Evolutionary conservation across 2,113 vertebrate species (phyloP).

Genomic region (Cyanocitta stelleri): DNA sequence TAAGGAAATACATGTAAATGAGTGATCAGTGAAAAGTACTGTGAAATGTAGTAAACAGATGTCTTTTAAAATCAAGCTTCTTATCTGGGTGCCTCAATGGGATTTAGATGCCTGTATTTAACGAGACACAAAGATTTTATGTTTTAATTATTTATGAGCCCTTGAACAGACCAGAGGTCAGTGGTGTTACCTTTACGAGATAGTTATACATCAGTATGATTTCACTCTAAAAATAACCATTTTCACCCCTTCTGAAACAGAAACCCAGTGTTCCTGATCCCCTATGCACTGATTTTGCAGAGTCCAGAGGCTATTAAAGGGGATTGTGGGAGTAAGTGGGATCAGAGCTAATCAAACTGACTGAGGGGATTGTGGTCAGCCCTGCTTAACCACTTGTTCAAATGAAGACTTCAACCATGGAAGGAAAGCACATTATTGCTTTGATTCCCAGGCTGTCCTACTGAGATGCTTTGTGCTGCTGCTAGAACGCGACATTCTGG

Average conservation of each 20-base stretch:
- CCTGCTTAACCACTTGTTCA: neutral
- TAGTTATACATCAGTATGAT: neutral
- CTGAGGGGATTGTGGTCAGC: neutral
- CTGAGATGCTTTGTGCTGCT: neutral
- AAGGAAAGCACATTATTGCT: neutral
- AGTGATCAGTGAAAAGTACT: neutral
- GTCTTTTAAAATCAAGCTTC: neutral
- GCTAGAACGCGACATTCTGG: neutral
- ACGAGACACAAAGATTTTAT: neutral
- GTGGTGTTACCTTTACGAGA: neutral
- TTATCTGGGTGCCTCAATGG: neutral
- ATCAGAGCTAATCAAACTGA: neutral
- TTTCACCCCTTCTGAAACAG: neutral
- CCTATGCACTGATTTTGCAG: neutral
- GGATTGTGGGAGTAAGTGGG: neutral
- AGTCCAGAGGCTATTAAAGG: neutral
- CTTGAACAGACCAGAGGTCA: neutral
- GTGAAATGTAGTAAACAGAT: neutral
- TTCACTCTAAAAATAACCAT: neutral
- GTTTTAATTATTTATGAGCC: neutral
- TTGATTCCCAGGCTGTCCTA: neutral
- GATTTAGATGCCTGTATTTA: neutral
- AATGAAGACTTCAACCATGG: accelerated
- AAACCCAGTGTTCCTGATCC: neutral
- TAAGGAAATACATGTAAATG: neutral